Base-by-base conservation (phyloP, 2,797 vertebrate species). In the Thunnus albacares region DNA sequence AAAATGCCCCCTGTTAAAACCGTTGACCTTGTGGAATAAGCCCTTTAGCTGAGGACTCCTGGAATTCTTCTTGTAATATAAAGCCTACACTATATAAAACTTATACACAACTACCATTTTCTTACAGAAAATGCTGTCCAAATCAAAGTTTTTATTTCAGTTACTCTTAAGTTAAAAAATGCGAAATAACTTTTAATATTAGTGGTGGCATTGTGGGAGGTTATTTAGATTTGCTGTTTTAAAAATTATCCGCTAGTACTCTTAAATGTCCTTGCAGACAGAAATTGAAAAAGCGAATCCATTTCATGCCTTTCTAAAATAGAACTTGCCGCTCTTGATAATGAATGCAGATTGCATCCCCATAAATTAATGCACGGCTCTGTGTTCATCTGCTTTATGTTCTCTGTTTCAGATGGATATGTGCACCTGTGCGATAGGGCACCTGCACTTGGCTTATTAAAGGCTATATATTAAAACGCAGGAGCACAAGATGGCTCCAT, bases 1-100 rank as follows among this genome's bases (percentile, higher is more conserved):
- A 95, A 95, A 92, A 92, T 65, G 87, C 83, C 93, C 93, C 93
- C 90, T 93, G 91, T 94, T 95, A 94, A 95, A 95, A 92, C 90
- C 87, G 78, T 80, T 95, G 95, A 96, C 96, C 95, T 96, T 96
- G 94, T 90, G 92, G 90, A 94, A 92, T 90, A 90, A 94, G 90
- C 83, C 90, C 87, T 90, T 83, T 89, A 91, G 77, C 82, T 71
- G 82, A 90, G 90, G 77, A 88, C 88, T 90, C 80, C 84, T 86
- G 81, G 63, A 85, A 84, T 89, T 75, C 76, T 66, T 85, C 79
- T 58, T 75, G 64, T 63, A 74, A 86, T 92, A 89, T 82, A 76
- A 89, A 86, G 80, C 77, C 75, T 65, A 68, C 56, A 53, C 77
- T 77, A 66, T 78, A 90, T 85, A 77, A 86, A 89, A 83, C 63